Conservation (phyloP, 92 coral and sea anemone genomes). For the Meandrina meandrites region DNA sequence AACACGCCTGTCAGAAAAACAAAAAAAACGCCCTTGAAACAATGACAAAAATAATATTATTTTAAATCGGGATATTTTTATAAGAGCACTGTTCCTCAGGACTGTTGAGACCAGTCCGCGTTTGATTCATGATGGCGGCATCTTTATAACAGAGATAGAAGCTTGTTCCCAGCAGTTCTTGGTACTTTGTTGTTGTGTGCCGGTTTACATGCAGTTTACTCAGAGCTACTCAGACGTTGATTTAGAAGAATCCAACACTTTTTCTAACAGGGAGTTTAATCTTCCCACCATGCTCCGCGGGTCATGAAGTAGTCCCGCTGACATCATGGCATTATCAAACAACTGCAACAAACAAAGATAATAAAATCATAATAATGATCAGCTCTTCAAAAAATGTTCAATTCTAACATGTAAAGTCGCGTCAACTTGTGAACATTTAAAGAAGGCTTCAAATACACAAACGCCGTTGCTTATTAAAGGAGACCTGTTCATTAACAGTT, state of each 20-base stretch:
- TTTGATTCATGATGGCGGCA: not conserved
- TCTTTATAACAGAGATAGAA: not conserved
- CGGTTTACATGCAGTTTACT: no score
- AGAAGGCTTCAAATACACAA: no score
- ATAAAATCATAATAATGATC: no score
- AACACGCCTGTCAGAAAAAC: no score
- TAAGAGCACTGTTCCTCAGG: not conserved
- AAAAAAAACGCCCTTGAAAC: no score
- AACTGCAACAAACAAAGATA: conserved; percentile 48
- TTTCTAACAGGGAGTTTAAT: conserved; percentile 72
- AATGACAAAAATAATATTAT: not conserved
- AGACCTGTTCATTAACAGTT: not conserved
- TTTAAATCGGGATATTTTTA: not conserved
- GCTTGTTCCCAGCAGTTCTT: not conserved
- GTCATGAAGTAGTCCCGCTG: conserved; percentile 96
- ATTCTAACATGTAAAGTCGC: no score
- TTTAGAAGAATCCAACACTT: conserved; percentile 64
- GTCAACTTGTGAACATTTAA: no score
- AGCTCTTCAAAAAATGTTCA: no score
- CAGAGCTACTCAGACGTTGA: not conserved
- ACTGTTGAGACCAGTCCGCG: not conserved
- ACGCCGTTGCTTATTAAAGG: no score
- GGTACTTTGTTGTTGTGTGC: not conserved
- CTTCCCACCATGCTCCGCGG: conserved; percentile 97
- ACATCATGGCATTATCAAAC: conserved; percentile 93